Evolutionary conservation across 2,797 vertebrate genomes (phyloP).

Genomic region (Emys orbicularis): DNA sequence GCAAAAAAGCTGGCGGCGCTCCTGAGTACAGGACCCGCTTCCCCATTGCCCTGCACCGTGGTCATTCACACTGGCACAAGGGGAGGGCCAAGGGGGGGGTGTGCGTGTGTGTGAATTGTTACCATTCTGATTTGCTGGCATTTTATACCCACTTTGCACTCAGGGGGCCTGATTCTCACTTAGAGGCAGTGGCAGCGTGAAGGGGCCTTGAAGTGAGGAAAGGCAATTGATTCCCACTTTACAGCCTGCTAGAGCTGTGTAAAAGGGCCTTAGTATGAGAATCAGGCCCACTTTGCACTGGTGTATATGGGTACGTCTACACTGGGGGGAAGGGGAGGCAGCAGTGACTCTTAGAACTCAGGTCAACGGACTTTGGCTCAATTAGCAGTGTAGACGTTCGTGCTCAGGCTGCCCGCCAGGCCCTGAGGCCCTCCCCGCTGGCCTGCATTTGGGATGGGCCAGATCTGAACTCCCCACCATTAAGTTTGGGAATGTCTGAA

Average conservation of each 20-base stretch:
- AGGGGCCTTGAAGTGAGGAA: not conserved
- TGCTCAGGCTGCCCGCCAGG: too few relatives aligned
- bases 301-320: not conserved
- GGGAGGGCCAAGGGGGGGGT: too few relatives aligned
- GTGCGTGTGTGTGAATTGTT: not conserved
- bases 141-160: not conserved
- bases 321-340: too few relatives aligned
- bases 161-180: not conserved
- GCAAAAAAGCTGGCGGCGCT: too few relatives aligned
- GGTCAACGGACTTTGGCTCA: not conserved
- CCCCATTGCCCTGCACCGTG: too few relatives aligned
- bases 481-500: not conserved
- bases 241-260: not conserved
- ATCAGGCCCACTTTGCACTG: not conserved
- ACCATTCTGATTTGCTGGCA: not conserved
- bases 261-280: not conserved
- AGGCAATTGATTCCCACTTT: not conserved
- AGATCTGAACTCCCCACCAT: not conserved
- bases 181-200: not conserved
- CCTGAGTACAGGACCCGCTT: too few relatives aligned
- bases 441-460: not conserved
- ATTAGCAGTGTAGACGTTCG: too few relatives aligned
- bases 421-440: too few relatives aligned
- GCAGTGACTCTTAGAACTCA: not conserved
- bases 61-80: not conserved